Evolutionary conservation across 1,140 invertebrate genomes (phyloP).

Genomic region (Bombus sibiricus): DNA sequence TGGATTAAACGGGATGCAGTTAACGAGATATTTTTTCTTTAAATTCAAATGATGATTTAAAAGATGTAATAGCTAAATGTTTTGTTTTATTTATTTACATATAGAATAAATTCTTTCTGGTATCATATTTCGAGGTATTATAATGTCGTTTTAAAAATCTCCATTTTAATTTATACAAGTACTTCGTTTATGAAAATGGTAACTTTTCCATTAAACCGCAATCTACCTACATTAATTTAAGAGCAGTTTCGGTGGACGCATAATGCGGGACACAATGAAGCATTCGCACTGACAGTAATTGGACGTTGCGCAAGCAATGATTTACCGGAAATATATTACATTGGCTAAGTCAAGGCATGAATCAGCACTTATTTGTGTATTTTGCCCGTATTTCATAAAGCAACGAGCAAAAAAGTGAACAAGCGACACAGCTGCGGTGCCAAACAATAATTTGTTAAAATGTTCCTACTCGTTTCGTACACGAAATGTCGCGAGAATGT

Average conservation of each 20-base stretch:
- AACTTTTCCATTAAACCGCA: not conserved
- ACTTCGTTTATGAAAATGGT: not conserved
- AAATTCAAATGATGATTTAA: too few relatives aligned
- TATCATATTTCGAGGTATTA: too few relatives aligned
- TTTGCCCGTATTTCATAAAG: not conserved
- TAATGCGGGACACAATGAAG: not conserved
- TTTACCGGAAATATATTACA: not conserved
- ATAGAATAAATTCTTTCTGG: too few relatives aligned
- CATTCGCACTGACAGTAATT: not conserved
- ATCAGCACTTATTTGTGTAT: conserved; percentile 10
- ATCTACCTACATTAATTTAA: not conserved
- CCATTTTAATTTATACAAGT: not conserved
- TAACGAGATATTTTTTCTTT: too few relatives aligned
- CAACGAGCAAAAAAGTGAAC: not conserved
- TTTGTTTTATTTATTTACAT: not conserved
- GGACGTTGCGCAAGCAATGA: not conserved
- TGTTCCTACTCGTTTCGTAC: conserved; percentile 40
- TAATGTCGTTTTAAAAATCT: too few relatives aligned
- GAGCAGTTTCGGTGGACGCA: not conserved
- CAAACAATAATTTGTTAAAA: conserved; percentile 37
- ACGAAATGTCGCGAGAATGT: not conserved
- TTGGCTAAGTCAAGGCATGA: conserved; percentile 4
- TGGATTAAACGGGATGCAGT: too few relatives aligned
- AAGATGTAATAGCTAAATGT: too few relatives aligned
- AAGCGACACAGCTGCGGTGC: conserved; percentile 9